Base-by-base conservation (phyloP, 2,888 invertebrate genomes). In the Patella depressa region DNA sequence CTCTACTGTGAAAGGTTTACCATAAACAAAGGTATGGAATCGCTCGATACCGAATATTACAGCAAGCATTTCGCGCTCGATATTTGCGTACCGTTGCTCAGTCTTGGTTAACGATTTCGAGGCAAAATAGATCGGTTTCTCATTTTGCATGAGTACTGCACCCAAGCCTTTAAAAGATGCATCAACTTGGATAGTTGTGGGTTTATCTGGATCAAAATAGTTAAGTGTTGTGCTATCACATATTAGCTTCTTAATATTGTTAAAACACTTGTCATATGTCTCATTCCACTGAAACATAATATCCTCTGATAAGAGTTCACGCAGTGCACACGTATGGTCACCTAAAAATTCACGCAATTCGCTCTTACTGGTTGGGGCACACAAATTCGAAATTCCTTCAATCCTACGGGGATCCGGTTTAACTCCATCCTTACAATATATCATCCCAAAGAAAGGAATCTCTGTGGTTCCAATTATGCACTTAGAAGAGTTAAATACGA, bases 401-500 rank as follows among this genome's bases (percentile, higher is more conserved):
- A 29, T 29, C 29, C 29, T 29, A 29, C 59, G 19, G 5, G 59
- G 7, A 15, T 59, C 59, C n/a, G 59, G 59, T 12, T 19, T 59
- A n/a, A 59, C 59, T 59, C 59, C 59, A 59, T 59, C 19, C 24
- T 19, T 65, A 11, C 65, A n/a, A 17, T 65, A 17, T 24, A 5
- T 65, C 65, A n/a, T 65, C 24, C 65, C 65, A n/a, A 65, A 65
- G 65, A 65, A 76, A 53, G 73, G 24, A 15, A 72, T 73, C 17
- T 45, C 65, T 19, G 65, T 24, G 19, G 24, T 53, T 15, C 54
- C 53, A 15, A 82, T 80, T 15, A n/a, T 14, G 53, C 65, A 65
- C 11, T 65, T 65, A 17, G 65, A n/a, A 9, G 65, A 65, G 65
- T 65, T 65, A n/a, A 65, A 65, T 19, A 65, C 65, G n/a, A 65